Conservation (phyloP, 2,797 vertebrate genomes). For the Aphelocoma californica region DNA sequence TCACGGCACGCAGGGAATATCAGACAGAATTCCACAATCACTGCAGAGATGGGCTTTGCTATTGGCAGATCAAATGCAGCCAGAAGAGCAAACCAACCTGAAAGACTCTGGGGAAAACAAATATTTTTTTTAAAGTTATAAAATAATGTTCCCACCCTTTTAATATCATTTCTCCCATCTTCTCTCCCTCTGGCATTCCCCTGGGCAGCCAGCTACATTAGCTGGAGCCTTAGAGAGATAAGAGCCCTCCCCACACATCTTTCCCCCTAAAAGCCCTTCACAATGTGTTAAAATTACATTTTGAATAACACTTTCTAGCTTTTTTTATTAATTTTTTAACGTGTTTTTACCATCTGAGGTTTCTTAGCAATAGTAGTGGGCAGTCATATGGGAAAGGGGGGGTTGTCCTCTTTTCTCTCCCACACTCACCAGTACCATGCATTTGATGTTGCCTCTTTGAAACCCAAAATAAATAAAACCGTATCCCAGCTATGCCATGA, state of each 20-base stretch:
- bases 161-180: conserved; percentile 56
- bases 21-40: background rate
- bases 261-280: conserved; percentile 60
- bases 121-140: conserved; percentile 58
- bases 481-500: background rate
- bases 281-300: conserved; percentile 62
- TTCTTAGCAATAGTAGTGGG: background rate
- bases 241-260: conserved; percentile 29
- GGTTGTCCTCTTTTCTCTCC: background rate
- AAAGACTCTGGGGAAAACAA: conserved; percentile 59
- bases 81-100: conserved; percentile 58
- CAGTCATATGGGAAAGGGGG: background rate
- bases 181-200: conserved; percentile 37
- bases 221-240: conserved; percentile 30
- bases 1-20: background rate
- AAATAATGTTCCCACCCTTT: conserved; percentile 51
- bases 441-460: background rate
- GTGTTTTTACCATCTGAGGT: conserved; percentile 26
- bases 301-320: conserved; percentile 49
- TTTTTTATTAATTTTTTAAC: conserved; percentile 64
- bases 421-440: background rate
- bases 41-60: conserved; percentile 47
- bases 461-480: background rate
- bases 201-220: conserved; percentile 50
- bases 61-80: background rate